Evolutionary conservation across 2,888 invertebrate species (phyloP).

Genomic region (Pomacea canaliculata): DNA sequence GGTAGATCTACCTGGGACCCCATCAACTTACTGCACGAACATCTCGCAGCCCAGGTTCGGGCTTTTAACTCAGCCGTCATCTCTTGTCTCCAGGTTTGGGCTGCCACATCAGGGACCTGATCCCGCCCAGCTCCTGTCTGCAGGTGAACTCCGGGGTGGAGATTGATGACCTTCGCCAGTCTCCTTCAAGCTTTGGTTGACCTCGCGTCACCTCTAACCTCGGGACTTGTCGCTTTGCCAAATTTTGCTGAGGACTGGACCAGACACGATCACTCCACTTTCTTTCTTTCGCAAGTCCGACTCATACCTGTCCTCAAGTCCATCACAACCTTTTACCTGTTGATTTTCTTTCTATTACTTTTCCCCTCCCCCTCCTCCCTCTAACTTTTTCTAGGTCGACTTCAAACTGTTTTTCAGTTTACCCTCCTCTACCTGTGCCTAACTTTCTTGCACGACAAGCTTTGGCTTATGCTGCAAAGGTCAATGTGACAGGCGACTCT

Average conservation of each 20-base stretch:
- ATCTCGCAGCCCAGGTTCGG: slow-evolving; percentile 7
- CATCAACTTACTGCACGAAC: slow-evolving; percentile 59
- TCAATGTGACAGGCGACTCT: not conserved
- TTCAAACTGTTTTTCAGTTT: not conserved
- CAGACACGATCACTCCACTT: not conserved
- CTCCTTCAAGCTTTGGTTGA: not conserved
- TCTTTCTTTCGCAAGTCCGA: not conserved
- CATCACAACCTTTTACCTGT: not conserved
- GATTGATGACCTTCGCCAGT: slow-evolving; percentile 13
- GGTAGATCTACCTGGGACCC: slow-evolving; percentile 56
- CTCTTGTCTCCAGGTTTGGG: too few species aligned
- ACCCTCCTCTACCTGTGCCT: not conserved
- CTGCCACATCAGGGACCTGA: not conserved
- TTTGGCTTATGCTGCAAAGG: too few species aligned
- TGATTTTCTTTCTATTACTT: not conserved
- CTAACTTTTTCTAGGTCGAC: not conserved
- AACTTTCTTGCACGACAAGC: too few species aligned
- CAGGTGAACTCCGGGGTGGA: not conserved
- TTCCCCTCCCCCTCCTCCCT: not conserved
- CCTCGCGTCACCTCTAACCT: slow-evolving; percentile 3
- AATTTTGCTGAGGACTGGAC: not conserved
- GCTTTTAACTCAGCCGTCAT: not conserved
- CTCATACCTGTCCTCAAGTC: not conserved
- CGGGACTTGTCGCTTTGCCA: not conserved
- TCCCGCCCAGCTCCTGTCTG: not conserved